These are phyloP conservation scores for Eleutherodactylus coqui DNA, from an alignment of 2,797 vertebrate species.

Conservation along the genomic window DNA sequence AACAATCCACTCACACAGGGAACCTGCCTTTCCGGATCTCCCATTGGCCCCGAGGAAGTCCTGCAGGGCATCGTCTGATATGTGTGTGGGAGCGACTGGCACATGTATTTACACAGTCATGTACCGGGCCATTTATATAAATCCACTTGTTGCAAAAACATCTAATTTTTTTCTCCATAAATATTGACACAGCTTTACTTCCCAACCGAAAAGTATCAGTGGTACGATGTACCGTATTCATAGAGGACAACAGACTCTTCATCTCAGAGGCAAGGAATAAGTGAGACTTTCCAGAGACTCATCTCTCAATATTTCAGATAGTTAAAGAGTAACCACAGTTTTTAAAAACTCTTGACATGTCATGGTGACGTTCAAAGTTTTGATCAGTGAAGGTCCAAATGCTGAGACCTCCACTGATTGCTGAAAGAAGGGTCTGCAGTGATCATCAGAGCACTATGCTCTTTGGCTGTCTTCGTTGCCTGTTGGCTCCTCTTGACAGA, in stretches of 20 bases:
- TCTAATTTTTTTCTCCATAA: neutral
- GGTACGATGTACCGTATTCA: neutral
- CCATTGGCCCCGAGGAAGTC: constrained; percentile 26
- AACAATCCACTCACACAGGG: constrained; percentile 26
- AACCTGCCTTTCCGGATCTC: constrained; percentile 6
- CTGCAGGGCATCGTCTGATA: constrained; percentile 6
- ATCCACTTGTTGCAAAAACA: neutral
- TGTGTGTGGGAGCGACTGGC: constrained; percentile 16
- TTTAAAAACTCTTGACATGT: no score
- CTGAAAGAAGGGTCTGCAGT: no score
- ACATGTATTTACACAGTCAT: neutral
- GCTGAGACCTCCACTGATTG: no score
- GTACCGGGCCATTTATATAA: neutral
- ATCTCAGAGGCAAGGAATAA: neutral
- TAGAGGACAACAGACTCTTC: neutral
- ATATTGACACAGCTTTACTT: constrained; percentile 9
- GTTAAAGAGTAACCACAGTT: neutral
- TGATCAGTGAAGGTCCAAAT: no score
- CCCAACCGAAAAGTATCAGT: neutral
- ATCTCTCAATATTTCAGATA: neutral
- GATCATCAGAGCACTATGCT: no score
- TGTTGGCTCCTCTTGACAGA: no score
- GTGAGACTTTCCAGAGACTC: neutral
- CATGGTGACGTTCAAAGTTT: no score
- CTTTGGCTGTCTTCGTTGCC: no score